These are phyloP conservation scores for Lanistes nyassanus DNA, from an alignment of 1,140 invertebrate genomes.

Conservation along the genomic window DNA sequence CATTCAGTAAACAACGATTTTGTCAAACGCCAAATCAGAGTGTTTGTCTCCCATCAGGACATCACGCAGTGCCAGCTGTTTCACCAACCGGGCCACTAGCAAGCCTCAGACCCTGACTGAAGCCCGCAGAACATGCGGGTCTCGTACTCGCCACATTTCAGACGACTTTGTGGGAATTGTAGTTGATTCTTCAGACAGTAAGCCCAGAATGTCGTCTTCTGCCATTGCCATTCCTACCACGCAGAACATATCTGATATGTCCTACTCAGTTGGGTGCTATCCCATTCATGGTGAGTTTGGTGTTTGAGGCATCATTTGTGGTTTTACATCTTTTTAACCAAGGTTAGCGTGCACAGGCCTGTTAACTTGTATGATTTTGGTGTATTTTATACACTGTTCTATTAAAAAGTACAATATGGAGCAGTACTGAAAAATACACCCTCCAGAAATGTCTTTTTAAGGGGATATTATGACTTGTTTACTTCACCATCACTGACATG, in stretches of 20 bases:
- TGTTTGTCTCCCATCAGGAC: not conserved
- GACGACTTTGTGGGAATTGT: slow-evolving; percentile 45
- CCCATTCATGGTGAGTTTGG: slow-evolving; percentile 41
- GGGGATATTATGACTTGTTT: too few species aligned
- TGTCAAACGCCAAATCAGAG: not conserved
- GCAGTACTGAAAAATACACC: too few species aligned
- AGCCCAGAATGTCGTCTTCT: slow-evolving; percentile 27
- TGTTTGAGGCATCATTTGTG: not conserved
- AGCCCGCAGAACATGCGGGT: slow-evolving; percentile 37
- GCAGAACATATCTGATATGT: slow-evolving; percentile 40
- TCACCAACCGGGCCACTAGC: not conserved
- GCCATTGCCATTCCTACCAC: slow-evolving; percentile 47
- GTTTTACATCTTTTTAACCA: too few species aligned
- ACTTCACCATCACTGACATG: too few species aligned
- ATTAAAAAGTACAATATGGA: too few species aligned
- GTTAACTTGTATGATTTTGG: too few species aligned
- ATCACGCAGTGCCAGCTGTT: slow-evolving; percentile 21
- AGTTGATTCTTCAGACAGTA: slow-evolving; percentile 33
- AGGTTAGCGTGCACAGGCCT: too few species aligned
- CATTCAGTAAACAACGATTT: too few species aligned
- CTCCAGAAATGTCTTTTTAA: too few species aligned
- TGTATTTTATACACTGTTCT: too few species aligned
- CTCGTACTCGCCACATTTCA: slow-evolving; percentile 51
- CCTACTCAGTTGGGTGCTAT: slow-evolving; percentile 54
- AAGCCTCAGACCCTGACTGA: slow-evolving; percentile 47